Percentiles rank a stretch among this genome's conserved stretches.
Evolutionary conservation across 2,797 vertebrate species (phyloP).

Genomic region (Molossus alvarezi): DNA sequence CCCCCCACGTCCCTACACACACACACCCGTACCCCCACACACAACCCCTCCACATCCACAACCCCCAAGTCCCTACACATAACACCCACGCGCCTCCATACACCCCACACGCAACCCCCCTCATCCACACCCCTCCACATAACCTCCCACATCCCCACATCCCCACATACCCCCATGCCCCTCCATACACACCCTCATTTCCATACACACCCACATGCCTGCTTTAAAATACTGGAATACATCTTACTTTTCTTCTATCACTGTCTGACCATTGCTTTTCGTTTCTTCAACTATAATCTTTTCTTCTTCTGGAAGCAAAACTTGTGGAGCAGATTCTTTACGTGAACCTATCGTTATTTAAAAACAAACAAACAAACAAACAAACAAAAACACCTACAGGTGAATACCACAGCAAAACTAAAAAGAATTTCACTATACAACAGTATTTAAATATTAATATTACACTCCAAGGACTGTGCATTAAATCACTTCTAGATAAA

Average conservation of each 20-base stretch:
- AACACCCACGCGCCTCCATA: too few species aligned
- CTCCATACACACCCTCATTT: neutral
- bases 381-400: constrained; percentile 73
- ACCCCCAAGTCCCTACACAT: neutral
- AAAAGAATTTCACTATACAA: constrained; percentile 12
- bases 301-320: constrained; percentile 97
- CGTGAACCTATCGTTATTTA: constrained; percentile 92
- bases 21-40: too few species aligned
- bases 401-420: constrained; percentile 65
- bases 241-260: constrained; percentile 97
- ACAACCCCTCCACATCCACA: too few species aligned
- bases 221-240: constrained; percentile 16
- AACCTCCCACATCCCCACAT: neutral
- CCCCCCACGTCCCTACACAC: neutral
- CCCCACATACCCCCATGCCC: too few species aligned
- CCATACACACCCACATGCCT: neutral
- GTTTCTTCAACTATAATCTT: constrained; percentile 97
- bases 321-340: constrained; percentile 96
- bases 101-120: too few species aligned
- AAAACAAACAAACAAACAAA: constrained; percentile 77
- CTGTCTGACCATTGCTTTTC: constrained; percentile 97
- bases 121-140: too few species aligned
- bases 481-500: neutral
- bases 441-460: neutral
- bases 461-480: neutral